Evolutionary conservation across 2,888 invertebrate species (phyloP), one percentile per base, ranked within the genome.

Genomic region (Eulithis prunata): DNA sequence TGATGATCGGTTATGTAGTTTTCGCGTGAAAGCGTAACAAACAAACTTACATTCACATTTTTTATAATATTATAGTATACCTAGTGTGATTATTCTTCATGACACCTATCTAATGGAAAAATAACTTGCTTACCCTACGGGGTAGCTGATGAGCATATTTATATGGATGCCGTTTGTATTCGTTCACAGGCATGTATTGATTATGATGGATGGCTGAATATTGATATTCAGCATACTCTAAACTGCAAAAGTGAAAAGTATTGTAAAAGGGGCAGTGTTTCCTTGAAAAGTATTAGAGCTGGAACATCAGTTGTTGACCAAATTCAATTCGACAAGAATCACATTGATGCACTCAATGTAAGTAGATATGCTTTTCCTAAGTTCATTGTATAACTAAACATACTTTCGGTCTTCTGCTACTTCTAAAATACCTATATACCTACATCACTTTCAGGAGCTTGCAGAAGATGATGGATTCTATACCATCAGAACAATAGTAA

Each of bases 391-490:
- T 11, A 41, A 41, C 41, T 8, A 41, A 41, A 41, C 41, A 5
- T 41, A 21, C 21, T 21, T 21, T n/a, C n/a, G n/a, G n/a, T n/a
- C n/a, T n/a, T n/a, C n/a, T n/a, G n/a, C n/a, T n/a, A n/a, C n/a
- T n/a, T 21, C 3, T 7, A 4, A 41, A 46, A 8, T 21, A 21
- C 21, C 21, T 21, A 21, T 21, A 21, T 21, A 21, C 21, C n/a
- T 12, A 13, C 47, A 53, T 47, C 7, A 45, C 71, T 91, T 93
- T 59, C 83, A 96, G 95, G 90, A 89, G 75, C 84, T 97, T 32
- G 96, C 97, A 8, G 89, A 94, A 62, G 85, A 93, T 57, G 95
- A 96, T 90, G 95, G 95, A 46, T 95, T 96, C 76, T 98, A 98
- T 81, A 94, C 96, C 59, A 80, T 98, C 0, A 95, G 95, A 85